Conservation (phyloP, 2,797 vertebrate species). For the Myripristis murdjan region DNA sequence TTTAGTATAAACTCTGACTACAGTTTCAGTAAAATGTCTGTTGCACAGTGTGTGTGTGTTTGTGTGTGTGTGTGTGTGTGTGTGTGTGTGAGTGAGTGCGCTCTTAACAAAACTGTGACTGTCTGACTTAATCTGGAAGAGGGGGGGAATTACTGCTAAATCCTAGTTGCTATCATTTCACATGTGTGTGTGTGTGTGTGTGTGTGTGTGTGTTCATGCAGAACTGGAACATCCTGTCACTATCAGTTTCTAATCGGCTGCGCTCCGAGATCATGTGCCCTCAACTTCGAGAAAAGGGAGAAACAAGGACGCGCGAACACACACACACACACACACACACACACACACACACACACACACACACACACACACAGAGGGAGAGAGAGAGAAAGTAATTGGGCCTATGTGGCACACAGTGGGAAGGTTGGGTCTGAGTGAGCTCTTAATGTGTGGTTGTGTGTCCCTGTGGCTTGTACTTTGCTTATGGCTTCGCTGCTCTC, state of each 20-base stretch:
- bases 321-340: neutral
- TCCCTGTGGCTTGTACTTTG: slow-evolving; percentile 72
- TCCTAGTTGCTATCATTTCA: slow-evolving; percentile 27
- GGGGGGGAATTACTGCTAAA: slow-evolving; percentile 39
- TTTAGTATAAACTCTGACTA: slow-evolving; percentile 35
- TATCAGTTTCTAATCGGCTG: slow-evolving; percentile 62
- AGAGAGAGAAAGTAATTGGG: slow-evolving; percentile 17
- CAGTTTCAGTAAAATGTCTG: slow-evolving; percentile 15
- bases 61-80: slow-evolving; percentile 1
- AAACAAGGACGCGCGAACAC: neutral
- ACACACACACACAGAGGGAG: no score
- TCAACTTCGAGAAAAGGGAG: slow-evolving; percentile 47
- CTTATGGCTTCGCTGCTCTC: slow-evolving; percentile 73
- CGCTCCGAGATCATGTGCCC: slow-evolving; percentile 48
- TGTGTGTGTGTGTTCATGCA: slow-evolving; percentile 10
- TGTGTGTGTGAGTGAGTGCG: slow-evolving; percentile 18
- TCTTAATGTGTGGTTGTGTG: slow-evolving; percentile 65
- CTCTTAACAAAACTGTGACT: slow-evolving; percentile 31
- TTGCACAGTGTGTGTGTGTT: slow-evolving; percentile 6
- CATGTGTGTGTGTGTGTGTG: slow-evolving; percentile 20
- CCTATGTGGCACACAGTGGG: slow-evolving; percentile 39
- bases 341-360: slow-evolving; percentile 18
- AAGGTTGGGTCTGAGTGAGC: slow-evolving; percentile 63
- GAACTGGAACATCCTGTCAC: slow-evolving; percentile 64
- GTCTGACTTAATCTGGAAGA: slow-evolving; percentile 23